Conservation (phyloP, 2,113 vertebrate species). For the Crotalus helleri region DNA sequence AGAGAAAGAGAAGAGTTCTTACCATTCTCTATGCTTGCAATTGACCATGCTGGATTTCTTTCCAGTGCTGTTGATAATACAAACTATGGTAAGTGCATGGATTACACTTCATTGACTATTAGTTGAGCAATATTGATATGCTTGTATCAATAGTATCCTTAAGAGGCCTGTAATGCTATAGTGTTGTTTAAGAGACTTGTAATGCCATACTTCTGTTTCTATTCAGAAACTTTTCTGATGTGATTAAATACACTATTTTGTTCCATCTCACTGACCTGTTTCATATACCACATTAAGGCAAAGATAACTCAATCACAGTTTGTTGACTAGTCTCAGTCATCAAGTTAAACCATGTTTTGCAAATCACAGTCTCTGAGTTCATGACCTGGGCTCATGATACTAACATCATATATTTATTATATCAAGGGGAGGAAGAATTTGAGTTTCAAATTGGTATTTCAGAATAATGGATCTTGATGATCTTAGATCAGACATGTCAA, state of each 20-base stretch:
- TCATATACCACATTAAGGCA: neutral
- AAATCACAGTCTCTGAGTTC: neutral
- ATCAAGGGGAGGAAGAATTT: neutral
- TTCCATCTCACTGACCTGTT: neutral
- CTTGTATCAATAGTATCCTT: neutral
- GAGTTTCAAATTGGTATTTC: neutral
- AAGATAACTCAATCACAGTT: neutral
- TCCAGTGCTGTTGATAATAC: neutral
- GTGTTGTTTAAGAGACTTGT: neutral
- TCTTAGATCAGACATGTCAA: neutral
- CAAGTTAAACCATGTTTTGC: neutral
- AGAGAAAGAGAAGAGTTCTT: neutral
- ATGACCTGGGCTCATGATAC: neutral
- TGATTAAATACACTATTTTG: neutral
- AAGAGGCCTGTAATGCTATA: neutral
- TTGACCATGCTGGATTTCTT: neutral
- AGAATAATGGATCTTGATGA: neutral
- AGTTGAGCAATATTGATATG: neutral
- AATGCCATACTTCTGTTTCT: neutral
- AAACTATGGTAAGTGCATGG: neutral
- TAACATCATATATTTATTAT: neutral
- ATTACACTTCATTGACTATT: neutral
- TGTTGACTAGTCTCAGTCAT: neutral
- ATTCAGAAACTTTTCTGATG: neutral
- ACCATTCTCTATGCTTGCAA: neutral